A percentile compares a stretch with the other conserved stretches of the same genome.
Evolutionary conservation across 2,113 vertebrate species (phyloP).

Genomic region (Hirundichthys speculiger): DNA sequence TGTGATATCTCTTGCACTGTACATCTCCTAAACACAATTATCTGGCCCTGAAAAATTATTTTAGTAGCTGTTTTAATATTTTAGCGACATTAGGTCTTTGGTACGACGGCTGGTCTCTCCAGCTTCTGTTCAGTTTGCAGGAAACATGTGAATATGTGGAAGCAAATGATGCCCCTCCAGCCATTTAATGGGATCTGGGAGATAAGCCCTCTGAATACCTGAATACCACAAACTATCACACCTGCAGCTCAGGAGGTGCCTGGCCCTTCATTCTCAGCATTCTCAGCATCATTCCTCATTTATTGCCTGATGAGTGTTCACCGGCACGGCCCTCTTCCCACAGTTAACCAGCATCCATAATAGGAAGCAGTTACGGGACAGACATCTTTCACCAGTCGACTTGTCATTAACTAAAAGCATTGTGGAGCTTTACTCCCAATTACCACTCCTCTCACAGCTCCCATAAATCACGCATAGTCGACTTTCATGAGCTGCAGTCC

Average conservation of each 20-base stretch:
- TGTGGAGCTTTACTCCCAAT: slow-evolving; percentile 74
- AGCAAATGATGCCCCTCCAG: background rate
- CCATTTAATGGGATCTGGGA: background rate
- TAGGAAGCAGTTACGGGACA: slow-evolving; percentile 39
- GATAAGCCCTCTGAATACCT: background rate
- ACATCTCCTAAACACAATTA: no score
- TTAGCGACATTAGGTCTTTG: background rate
- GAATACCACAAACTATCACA: background rate
- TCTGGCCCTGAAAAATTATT: background rate
- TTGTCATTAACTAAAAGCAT: slow-evolving; percentile 82
- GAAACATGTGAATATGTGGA: background rate
- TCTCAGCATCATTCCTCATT: slow-evolving; percentile 34
- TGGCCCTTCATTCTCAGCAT: slow-evolving; percentile 24
- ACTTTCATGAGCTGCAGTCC: slow-evolving; percentile 61
- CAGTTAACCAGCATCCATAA: slow-evolving; percentile 68
- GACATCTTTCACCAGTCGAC: slow-evolving; percentile 76
- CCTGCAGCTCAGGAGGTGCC: slow-evolving; percentile 14
- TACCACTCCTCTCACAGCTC: slow-evolving; percentile 70
- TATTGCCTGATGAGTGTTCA: slow-evolving; percentile 66
- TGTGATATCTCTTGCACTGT: no score
- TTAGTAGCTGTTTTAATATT: background rate
- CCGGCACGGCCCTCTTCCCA: slow-evolving; percentile 18
- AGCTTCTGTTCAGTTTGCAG: background rate
- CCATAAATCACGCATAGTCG: slow-evolving; percentile 69
- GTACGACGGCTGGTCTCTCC: background rate